phyloP scores from a whole-genome alignment of 2,113 vertebrate species.

The Chionodraco myersi region DNA sequence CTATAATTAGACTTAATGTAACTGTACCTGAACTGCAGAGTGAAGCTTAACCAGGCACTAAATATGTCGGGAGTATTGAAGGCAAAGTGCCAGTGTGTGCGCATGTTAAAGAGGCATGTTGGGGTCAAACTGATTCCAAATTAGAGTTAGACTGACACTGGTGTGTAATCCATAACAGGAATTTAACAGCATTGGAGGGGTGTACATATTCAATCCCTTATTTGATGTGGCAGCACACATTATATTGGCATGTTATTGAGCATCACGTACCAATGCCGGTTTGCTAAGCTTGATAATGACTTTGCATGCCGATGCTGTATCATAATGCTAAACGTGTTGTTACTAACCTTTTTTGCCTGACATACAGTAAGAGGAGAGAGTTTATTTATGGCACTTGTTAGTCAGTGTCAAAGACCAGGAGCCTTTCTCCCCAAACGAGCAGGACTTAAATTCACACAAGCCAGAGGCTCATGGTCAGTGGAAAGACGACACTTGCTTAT shows the following conservation, averaged over 20 bases:
- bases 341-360: not conserved
- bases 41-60: constrained; percentile 16
- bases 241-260: constrained; percentile 31
- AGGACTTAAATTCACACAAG: constrained; percentile 34
- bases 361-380: not conserved
- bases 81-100: constrained; percentile 17
- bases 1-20: constrained; percentile 39
- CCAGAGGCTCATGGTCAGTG: constrained; percentile 38
- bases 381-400: not conserved
- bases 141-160: constrained; percentile 19
- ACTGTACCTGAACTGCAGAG: constrained; percentile 7
- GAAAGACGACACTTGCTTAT: constrained; percentile 73
- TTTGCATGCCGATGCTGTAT: constrained; percentile 17
- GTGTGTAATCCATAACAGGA: constrained; percentile 44
- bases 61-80: constrained; percentile 24
- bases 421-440: constrained; percentile 22
- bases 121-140: not conserved
- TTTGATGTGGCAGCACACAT: constrained; percentile 61
- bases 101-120: not conserved
- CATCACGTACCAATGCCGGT: constrained; percentile 36
- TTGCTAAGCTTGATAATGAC: constrained; percentile 48
- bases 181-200: constrained; percentile 43
- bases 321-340: not conserved
- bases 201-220: constrained; percentile 26
- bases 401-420: not conserved